Conservation (phyloP, 1,140 invertebrate species). For the Dolichoris vasculosae region DNA sequence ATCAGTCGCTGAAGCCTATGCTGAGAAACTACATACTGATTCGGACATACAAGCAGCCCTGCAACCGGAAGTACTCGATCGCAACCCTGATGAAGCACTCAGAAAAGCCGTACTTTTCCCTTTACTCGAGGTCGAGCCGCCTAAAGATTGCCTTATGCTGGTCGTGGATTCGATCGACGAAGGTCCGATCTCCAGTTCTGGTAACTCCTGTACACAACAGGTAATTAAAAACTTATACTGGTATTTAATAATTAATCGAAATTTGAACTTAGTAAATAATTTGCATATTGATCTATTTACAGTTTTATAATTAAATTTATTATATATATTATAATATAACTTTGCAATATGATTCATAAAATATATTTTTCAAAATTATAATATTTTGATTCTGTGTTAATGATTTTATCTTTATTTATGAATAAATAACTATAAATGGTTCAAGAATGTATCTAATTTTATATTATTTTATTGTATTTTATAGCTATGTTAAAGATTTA, state of each 20-base stretch:
- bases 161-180: constrained; percentile 96
- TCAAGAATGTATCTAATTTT: no score
- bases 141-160: constrained; percentile 88
- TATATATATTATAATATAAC: no score
- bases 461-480: no score
- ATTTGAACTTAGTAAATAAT: no score
- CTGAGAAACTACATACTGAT: constrained; percentile 84
- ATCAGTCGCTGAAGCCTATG: constrained; percentile 84
- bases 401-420: no score
- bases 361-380: no score
- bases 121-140: constrained; percentile 87
- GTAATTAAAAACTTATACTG: not conserved
- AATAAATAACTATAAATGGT: no score
- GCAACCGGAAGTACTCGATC: constrained; percentile 82
- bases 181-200: constrained; percentile 66
- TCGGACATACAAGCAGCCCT: constrained; percentile 84
- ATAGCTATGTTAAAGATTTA: no score
- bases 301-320: no score
- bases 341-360: no score
- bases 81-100: constrained; percentile 92
- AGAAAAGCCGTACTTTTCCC: constrained; percentile 91
- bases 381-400: no score
- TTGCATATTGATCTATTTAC: no score
- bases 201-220: not conserved
- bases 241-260: not conserved